Conservation (phyloP, 1,140 invertebrate genomes). For the Patella vulgata region DNA sequence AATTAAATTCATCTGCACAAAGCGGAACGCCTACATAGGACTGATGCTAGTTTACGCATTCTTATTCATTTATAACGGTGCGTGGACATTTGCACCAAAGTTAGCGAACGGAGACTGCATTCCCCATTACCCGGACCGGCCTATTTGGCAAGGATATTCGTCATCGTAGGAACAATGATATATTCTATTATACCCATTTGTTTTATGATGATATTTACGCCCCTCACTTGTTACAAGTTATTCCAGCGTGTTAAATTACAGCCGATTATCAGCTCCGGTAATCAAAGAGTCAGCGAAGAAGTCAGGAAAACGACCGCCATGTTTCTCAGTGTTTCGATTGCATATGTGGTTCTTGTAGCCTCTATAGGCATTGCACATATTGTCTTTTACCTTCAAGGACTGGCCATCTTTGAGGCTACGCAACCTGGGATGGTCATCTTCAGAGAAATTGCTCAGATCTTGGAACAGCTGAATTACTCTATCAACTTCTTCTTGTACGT, state of each 20-base stretch:
- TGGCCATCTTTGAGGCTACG: slow-evolving; percentile 22
- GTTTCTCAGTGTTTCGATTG: slow-evolving; percentile 27
- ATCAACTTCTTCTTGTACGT: slow-evolving; percentile 26
- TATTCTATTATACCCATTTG: slow-evolving; percentile 24
- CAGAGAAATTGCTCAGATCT: slow-evolving; percentile 8
- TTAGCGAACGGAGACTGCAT: slow-evolving; percentile 35
- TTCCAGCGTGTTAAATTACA: neutral
- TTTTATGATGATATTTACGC: slow-evolving; percentile 20
- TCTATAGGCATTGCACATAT: slow-evolving; percentile 24
- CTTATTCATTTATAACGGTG: slow-evolving; percentile 18
- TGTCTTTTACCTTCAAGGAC: slow-evolving; percentile 10
- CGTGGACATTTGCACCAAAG: slow-evolving; percentile 34
- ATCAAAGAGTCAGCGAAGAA: neutral
- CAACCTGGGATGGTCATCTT: slow-evolving; percentile 10
- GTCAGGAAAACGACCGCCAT: slow-evolving; percentile 16
- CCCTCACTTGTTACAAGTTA: slow-evolving; percentile 23
- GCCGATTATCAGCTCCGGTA: neutral
- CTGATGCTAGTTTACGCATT: slow-evolving; percentile 17
- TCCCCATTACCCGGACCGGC: slow-evolving; percentile 16
- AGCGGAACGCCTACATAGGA: slow-evolving; percentile 12
- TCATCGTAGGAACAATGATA: slow-evolving; percentile 19
- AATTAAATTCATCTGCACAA: slow-evolving; percentile 34
- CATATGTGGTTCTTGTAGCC: slow-evolving; percentile 28
- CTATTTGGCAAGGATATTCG: slow-evolving; percentile 2
- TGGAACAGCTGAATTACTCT: slow-evolving; percentile 22